Evolutionary conservation across 2,888 invertebrate species (phyloP).

Genomic region (Nomada lathburiana): DNA sequence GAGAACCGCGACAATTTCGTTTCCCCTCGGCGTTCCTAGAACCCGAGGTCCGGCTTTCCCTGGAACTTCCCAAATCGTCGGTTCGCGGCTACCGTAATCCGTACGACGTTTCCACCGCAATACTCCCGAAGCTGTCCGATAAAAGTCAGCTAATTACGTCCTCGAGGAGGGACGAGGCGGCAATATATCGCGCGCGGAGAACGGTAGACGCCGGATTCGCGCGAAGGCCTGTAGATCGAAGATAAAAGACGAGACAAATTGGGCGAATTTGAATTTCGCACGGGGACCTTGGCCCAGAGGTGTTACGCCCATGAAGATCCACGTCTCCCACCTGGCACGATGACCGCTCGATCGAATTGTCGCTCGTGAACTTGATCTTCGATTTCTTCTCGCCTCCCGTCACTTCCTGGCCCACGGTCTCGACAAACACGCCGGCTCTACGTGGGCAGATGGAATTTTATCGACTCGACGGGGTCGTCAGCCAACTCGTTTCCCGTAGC

Average conservation of each 20-base stretch:
- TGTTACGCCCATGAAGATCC: conserved; percentile 31
- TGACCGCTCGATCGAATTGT: conserved; percentile 18
- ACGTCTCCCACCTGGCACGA: conserved; percentile 22
- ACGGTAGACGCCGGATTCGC: conserved; percentile 3
- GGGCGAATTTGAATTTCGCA: conserved; percentile 59
- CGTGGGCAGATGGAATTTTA: conserved; percentile 63
- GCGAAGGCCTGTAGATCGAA: conserved; percentile 23
- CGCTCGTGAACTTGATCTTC: conserved; percentile 71
- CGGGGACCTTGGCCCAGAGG: conserved; percentile 67
- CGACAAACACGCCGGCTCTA: conserved; percentile 50
- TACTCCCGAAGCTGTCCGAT: background rate
- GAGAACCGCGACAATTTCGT: background rate
- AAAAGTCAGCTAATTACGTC: conserved; percentile 42
- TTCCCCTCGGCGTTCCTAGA: background rate
- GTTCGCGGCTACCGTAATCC: conserved; percentile 4
- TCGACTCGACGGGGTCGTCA: conserved; percentile 51
- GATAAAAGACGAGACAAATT: conserved; percentile 17
- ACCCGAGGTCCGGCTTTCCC: background rate
- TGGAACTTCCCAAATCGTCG: background rate
- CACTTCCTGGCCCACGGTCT: conserved; percentile 14
- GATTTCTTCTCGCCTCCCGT: conserved; percentile 2
- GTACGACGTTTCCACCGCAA: conserved; percentile 15
- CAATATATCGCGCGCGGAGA: conserved; percentile 3
- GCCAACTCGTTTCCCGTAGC: conserved; percentile 13
- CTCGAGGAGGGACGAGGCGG: background rate